Percentiles rank a stretch among this genome's conserved stretches.
Evolutionary conservation across 1,140 invertebrate species (phyloP).

Genomic region (Trichonephila clavata): DNA sequence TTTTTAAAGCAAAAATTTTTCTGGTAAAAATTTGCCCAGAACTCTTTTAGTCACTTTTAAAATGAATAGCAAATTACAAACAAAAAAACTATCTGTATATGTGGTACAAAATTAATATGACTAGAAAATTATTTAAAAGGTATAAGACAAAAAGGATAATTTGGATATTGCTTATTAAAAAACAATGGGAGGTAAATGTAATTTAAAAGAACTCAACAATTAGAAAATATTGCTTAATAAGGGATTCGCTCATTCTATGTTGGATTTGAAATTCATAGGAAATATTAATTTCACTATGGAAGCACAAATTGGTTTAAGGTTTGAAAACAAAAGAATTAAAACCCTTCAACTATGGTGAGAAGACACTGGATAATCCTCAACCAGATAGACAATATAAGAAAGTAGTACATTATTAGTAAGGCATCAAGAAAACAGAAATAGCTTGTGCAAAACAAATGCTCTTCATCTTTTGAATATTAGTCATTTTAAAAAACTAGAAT

Average conservation of each 20-base stretch:
- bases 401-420: conserved; percentile 32
- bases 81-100: too few species aligned
- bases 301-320: neutral
- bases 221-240: neutral
- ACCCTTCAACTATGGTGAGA: neutral
- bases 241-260: neutral
- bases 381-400: conserved; percentile 33
- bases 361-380: conserved; percentile 12
- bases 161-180: too few species aligned
- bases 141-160: too few species aligned
- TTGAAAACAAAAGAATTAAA: neutral
- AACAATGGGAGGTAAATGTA: too few species aligned
- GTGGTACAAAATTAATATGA: too few species aligned
- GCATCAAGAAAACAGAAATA: conserved; percentile 2
- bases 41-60: too few species aligned
- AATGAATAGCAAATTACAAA: too few species aligned
- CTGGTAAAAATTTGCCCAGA: too few species aligned
- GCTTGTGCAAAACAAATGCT: conserved; percentile 63
- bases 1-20: too few species aligned
- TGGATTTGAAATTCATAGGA: neutral
- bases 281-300: neutral
- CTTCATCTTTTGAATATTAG: conserved; percentile 43
- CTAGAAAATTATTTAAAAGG: too few species aligned
- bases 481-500: neutral
- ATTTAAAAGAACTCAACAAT: too few species aligned